phyloP scores from a whole-genome alignment of 2,797 vertebrate genomes.

The Chelon auratus region DNA sequence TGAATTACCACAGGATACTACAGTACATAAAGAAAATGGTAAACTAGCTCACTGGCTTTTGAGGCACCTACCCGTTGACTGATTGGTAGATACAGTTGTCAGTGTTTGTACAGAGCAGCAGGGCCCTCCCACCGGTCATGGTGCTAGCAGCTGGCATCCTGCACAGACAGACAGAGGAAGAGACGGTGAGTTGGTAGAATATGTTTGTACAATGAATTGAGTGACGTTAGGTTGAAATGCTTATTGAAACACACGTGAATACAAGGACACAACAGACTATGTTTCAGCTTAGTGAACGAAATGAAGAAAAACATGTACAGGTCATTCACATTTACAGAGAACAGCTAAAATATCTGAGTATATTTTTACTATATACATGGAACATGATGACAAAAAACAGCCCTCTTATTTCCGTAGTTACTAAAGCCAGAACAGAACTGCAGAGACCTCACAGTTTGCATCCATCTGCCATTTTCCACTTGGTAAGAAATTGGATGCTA shows the following conservation, averaged over 20 bases:
- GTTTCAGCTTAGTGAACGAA: background rate
- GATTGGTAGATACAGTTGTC: conserved; percentile 89
- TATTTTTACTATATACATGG: conserved; percentile 10
- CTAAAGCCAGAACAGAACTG: too few species aligned
- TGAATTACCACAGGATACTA: background rate
- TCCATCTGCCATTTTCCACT: conserved; percentile 24
- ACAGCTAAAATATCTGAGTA: conserved; percentile 10
- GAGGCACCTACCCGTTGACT: conserved; percentile 81
- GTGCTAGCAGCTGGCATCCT: conserved; percentile 90
- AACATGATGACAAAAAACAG: background rate
- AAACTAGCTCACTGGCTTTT: background rate
- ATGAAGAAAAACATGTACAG: conserved; percentile 5
- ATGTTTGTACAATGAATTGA: background rate
- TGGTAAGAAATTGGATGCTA: conserved; percentile 52
- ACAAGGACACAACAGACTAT: background rate
- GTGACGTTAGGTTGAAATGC: background rate
- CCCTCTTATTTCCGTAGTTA: too few species aligned
- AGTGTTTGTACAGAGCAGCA: conserved; percentile 88
- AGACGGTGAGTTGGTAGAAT: conserved; percentile 22
- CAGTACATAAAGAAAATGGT: background rate
- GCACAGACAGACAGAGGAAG: conserved; percentile 53
- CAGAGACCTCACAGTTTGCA: conserved; percentile 51
- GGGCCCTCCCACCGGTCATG: conserved; percentile 87
- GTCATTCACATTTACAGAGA: background rate
- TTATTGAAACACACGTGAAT: conserved; percentile 1